A percentile compares a stretch with the other conserved stretches of the same genome.
These are phyloP conservation scores for Laspeyria flexula DNA, from an alignment of 2,888 invertebrate genomes.

Conservation along the genomic window DNA sequence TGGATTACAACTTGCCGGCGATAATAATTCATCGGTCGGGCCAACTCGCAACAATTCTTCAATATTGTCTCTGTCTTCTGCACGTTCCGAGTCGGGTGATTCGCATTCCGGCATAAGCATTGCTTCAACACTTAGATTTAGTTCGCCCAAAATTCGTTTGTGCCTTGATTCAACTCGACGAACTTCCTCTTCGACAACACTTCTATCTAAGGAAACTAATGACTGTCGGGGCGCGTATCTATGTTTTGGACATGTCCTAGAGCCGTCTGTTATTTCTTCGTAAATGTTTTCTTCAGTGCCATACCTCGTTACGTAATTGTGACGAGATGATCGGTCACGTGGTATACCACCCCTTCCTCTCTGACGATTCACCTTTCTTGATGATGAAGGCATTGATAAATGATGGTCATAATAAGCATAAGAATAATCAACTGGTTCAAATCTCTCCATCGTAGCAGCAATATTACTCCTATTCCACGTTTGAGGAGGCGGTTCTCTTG, in stretches of 20 bases:
- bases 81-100: slow-evolving; percentile 88
- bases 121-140: slow-evolving; percentile 95
- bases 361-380: slow-evolving; percentile 76
- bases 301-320: slow-evolving; percentile 91
- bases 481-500: slow-evolving; percentile 76
- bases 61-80: slow-evolving; percentile 87
- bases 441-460: slow-evolving; percentile 88
- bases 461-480: slow-evolving; percentile 88
- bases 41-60: slow-evolving; percentile 89
- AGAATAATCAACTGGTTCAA: slow-evolving; percentile 91
- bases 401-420: slow-evolving; percentile 94
- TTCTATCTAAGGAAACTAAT: slow-evolving; percentile 89
- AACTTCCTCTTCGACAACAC: slow-evolving; percentile 93
- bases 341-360: slow-evolving; percentile 76
- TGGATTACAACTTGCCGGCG: slow-evolving; percentile 88
- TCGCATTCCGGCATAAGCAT: slow-evolving; percentile 95
- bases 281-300: slow-evolving; percentile 95
- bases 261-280: slow-evolving; percentile 91
- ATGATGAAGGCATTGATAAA: slow-evolving; percentile 87
- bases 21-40: slow-evolving; percentile 90
- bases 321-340: slow-evolving; percentile 82
- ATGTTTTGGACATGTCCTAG: slow-evolving; percentile 81
- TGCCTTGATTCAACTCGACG: slow-evolving; percentile 93
- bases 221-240: slow-evolving; percentile 85
- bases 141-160: slow-evolving; percentile 92